Percentiles rank a stretch among this genome's conserved stretches.
phyloP scores from a whole-genome alignment of 2,888 invertebrate species.

The Halictus quadricinctus region DNA sequence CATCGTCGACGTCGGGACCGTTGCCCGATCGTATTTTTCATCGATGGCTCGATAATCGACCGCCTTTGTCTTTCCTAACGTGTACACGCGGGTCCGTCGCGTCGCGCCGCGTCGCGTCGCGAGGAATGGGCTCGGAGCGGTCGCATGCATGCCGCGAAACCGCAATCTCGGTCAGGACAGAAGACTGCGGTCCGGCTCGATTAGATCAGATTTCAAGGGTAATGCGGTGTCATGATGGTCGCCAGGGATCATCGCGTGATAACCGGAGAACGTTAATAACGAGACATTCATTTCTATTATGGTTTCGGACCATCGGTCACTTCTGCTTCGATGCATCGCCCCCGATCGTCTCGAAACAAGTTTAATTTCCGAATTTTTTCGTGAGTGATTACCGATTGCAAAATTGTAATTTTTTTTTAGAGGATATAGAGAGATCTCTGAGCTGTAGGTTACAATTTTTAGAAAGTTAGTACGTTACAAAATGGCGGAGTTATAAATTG shows the following conservation, averaged over 20 bases:
- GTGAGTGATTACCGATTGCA: too few relatives aligned
- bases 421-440: too few relatives aligned
- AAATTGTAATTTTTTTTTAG: too few relatives aligned
- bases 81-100: constrained; percentile 21
- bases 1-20: constrained; percentile 31
- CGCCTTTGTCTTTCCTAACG: constrained; percentile 55
- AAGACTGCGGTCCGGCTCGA: constrained; percentile 56
- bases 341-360: not conserved
- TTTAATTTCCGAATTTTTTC: not conserved
- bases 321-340: not conserved
- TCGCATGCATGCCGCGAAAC: constrained; percentile 51
- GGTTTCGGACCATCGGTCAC: not conserved
- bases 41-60: constrained; percentile 55
- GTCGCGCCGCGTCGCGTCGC: not conserved
- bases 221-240: constrained; percentile 32
- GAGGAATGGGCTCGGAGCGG: constrained; percentile 18
- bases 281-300: not conserved
- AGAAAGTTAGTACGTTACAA: too few relatives aligned
- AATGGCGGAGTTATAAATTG: too few relatives aligned
- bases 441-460: too few relatives aligned
- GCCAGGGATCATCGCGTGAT: constrained; percentile 24
- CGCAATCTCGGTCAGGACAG: constrained; percentile 55
- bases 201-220: constrained; percentile 62
- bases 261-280: not conserved
- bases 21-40: constrained; percentile 51